Conservation (phyloP, 1,140 invertebrate genomes). For the Cydia strobilella region DNA sequence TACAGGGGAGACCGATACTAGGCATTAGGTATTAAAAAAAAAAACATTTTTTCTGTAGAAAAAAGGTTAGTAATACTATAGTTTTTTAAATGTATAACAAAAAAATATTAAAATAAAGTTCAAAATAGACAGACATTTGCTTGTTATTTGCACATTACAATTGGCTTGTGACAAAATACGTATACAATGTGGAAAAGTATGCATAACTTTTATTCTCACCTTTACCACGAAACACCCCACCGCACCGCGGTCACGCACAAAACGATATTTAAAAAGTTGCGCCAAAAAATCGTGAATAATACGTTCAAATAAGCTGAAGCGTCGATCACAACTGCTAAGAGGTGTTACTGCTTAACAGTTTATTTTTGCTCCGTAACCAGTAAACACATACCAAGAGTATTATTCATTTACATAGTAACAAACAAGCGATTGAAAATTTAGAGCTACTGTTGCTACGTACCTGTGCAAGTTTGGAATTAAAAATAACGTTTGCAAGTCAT, state of each 20-base stretch:
- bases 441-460: slow-evolving; percentile 13
- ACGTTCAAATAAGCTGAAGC: slow-evolving; percentile 55
- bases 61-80: no score
- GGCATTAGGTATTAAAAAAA: no score
- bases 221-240: neutral
- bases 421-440: neutral
- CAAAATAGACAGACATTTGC: no score
- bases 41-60: no score
- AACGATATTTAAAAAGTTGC: slow-evolving; percentile 31
- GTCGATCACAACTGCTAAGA: slow-evolving; percentile 55
- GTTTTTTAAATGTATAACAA: no score
- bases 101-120: no score
- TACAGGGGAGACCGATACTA: no score
- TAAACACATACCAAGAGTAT: slow-evolving; percentile 51
- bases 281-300: slow-evolving; percentile 36
- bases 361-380: slow-evolving; percentile 67
- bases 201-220: neutral
- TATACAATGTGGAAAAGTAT: neutral
- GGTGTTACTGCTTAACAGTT: slow-evolving; percentile 64
- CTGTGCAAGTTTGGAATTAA: neutral
- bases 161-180: neutral
- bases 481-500: neutral
- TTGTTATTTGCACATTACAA: no score
- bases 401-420: slow-evolving; percentile 49
- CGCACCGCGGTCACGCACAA: neutral